phyloP scores from a whole-genome alignment of 2,797 vertebrate genomes.

The Clamator glandarius region DNA sequence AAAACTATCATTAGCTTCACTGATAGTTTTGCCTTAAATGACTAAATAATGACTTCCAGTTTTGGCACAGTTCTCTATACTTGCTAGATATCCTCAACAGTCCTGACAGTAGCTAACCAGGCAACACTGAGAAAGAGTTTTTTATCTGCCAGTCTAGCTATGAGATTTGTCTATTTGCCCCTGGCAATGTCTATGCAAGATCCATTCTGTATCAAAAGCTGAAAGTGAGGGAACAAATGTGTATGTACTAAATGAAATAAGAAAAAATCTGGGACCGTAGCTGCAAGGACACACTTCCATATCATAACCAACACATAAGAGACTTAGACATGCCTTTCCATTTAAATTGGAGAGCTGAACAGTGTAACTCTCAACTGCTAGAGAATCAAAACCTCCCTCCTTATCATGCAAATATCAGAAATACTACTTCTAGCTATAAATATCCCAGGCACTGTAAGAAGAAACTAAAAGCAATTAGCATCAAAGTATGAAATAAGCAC shows the following conservation, averaged over 20 bases:
- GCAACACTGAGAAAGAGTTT: not conserved
- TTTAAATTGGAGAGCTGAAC: not conserved
- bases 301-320: not conserved
- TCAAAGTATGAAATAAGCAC: not conserved
- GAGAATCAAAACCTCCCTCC: not conserved
- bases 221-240: not conserved
- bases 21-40: not conserved
- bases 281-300: rapidly evolving
- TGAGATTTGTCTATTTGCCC: not conserved
- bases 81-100: not conserved
- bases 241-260: not conserved
- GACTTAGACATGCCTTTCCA: rapidly evolving
- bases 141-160: not conserved
- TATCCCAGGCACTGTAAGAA: not conserved
- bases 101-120: not conserved
- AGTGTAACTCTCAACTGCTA: not conserved
- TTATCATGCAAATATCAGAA: not conserved
- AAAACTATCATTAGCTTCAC: not conserved
- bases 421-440: not conserved
- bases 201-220: not conserved
- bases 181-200: not conserved
- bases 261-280: not conserved
- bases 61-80: not conserved
- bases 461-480: not conserved
- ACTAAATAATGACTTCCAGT: not conserved